Percentiles rank a stretch among this genome's conserved stretches.
These are phyloP conservation scores for Thymelicus sylvestris DNA, from an alignment of 2,888 invertebrate genomes.

Conservation along the genomic window DNA sequence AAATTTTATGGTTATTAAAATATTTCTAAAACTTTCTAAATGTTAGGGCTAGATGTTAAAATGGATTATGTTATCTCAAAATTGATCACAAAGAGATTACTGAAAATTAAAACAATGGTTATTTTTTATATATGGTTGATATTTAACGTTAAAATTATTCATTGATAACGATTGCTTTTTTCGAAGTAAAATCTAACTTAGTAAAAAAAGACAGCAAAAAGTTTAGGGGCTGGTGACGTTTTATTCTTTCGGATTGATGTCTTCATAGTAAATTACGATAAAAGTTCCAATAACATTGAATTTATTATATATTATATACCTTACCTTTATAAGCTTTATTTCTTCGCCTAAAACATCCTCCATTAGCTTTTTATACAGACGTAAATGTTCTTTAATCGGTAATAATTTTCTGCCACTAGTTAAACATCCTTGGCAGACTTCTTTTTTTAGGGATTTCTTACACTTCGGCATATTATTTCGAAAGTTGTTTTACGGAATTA, in stretches of 20 bases:
- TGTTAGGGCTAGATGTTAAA: too few relatives aligned
- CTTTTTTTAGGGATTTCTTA: constrained; percentile 6
- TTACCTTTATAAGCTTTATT: neutral
- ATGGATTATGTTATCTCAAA: too few relatives aligned
- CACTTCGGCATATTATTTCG: constrained; percentile 17
- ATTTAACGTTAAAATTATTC: too few relatives aligned
- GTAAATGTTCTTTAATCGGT: constrained; percentile 22
- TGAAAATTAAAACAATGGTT: too few relatives aligned
- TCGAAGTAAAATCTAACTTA: too few relatives aligned
- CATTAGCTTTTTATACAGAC: constrained; percentile 20
- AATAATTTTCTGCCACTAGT: constrained; percentile 14
- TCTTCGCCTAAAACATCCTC: constrained; percentile 7
- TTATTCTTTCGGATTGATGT: neutral
- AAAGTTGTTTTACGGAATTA: neutral
- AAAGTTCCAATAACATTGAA: neutral
- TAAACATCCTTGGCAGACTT: constrained; percentile 25
- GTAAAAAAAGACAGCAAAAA: neutral
- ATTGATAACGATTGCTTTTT: too few relatives aligned
- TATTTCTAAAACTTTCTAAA: too few relatives aligned
- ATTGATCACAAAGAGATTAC: too few relatives aligned
- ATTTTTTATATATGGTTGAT: too few relatives aligned
- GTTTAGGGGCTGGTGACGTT: constrained; percentile 23
- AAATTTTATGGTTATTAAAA: too few relatives aligned
- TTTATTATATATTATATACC: neutral
- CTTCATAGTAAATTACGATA: neutral